Conservation (phyloP, 2,113 vertebrate genomes). For the Coturnix japonica region DNA sequence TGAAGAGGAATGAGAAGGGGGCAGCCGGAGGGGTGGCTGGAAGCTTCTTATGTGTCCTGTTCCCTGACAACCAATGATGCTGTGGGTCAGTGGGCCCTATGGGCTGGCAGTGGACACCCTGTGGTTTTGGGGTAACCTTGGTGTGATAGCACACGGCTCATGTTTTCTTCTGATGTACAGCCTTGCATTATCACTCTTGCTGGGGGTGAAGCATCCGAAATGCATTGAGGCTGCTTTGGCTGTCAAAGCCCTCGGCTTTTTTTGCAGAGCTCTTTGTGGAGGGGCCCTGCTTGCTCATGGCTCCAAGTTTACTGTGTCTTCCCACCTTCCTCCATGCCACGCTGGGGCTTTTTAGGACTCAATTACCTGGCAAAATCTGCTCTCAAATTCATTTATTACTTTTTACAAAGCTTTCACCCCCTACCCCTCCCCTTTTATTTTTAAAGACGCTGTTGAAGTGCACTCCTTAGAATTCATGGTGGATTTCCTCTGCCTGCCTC, state of each 20-base stretch:
- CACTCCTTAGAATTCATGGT: slow-evolving; percentile 69
- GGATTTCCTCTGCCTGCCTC: slow-evolving; percentile 58
- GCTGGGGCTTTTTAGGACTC: slow-evolving; percentile 4
- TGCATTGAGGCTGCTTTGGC: not conserved
- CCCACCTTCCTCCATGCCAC: not conserved
- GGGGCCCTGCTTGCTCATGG: not conserved
- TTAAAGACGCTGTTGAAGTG: slow-evolving; percentile 55
- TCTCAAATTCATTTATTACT: slow-evolving; percentile 34
- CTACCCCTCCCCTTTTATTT: rapidly evolving
- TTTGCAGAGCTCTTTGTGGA: not conserved
- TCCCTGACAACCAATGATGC: not conserved
- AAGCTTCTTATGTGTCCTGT: not conserved
- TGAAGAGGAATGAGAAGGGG: not conserved
- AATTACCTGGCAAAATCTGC: slow-evolving; percentile 6
- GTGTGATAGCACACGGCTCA: not conserved
- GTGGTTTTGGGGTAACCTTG: not conserved
- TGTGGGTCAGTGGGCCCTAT: not conserved
- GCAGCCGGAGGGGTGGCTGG: not conserved
- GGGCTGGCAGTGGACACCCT: not conserved
- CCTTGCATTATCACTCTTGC: not conserved
- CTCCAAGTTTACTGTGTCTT: not conserved
- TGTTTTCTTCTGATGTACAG: not conserved
- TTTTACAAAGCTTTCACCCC: not conserved
- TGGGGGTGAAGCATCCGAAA: not conserved
- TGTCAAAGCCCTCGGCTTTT: not conserved